These are phyloP conservation scores for Enteromius fasciolatus DNA, from an alignment of 2,797 vertebrate genomes.

Conservation along the genomic window DNA sequence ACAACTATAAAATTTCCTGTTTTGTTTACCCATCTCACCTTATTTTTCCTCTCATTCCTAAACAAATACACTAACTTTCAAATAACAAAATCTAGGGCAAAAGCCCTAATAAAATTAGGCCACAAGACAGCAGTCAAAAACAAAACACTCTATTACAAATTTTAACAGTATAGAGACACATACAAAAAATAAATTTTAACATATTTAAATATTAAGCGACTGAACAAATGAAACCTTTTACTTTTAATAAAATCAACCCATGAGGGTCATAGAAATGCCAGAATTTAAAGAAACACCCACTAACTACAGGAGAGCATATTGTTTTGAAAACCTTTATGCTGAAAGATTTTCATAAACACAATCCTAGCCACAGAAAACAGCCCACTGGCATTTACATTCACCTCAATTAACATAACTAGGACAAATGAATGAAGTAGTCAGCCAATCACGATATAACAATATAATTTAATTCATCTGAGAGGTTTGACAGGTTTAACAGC, in stretches of 20 bases:
- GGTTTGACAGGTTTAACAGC: slow-evolving; percentile 57
- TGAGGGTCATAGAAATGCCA: background rate
- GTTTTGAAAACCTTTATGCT: background rate
- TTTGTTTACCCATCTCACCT: background rate
- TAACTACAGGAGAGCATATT: background rate
- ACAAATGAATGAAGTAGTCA: background rate
- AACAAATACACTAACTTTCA: background rate
- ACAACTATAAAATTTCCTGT: background rate
- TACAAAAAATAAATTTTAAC: no score
- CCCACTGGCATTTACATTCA: background rate
- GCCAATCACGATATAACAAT: slow-evolving; percentile 53
- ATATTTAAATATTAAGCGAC: background rate
- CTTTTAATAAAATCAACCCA: background rate
- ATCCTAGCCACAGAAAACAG: no score
- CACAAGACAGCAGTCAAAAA: background rate
- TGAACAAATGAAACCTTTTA: background rate
- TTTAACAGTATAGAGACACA: background rate
- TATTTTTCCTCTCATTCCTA: background rate
- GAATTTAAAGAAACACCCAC: background rate
- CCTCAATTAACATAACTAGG: background rate
- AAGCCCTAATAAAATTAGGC: background rate
- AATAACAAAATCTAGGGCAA: background rate
- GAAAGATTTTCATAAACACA: background rate
- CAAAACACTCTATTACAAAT: no score
- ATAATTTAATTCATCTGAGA: slow-evolving; percentile 74